phyloP scores from a whole-genome alignment of 2,113 vertebrate genomes.

The Colistium nudipinnis region DNA sequence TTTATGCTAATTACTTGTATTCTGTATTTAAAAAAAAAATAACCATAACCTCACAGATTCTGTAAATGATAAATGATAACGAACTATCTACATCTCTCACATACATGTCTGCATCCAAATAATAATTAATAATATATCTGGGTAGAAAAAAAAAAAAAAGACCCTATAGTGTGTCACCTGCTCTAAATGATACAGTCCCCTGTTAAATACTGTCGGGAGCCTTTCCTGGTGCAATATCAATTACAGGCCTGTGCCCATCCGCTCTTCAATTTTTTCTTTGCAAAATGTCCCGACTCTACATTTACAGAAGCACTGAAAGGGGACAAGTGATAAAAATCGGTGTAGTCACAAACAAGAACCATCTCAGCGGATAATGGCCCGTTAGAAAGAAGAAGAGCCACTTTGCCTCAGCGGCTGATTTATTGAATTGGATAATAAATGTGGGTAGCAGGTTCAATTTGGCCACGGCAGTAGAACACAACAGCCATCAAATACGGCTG shows the following conservation, averaged over 20 bases:
- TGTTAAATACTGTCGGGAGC: background rate
- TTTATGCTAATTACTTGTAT: no score
- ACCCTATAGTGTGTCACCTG: no score
- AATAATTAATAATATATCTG: no score
- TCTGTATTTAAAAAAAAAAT: no score
- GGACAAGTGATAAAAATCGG: background rate
- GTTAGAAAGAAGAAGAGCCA: slow-evolving; percentile 2
- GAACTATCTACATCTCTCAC: no score
- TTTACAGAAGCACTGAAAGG: background rate
- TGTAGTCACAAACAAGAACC: background rate
- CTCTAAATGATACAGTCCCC: no score
- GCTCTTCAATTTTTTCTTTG: background rate
- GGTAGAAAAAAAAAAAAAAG: no score
- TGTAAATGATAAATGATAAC: no score
- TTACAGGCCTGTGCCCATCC: background rate
- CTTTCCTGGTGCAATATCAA: background rate
- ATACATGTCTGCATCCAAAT: no score
- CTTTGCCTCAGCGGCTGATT: slow-evolving; percentile 8
- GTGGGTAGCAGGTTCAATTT: slow-evolving; percentile 8
- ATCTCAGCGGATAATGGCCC: background rate
- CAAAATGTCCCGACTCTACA: no score
- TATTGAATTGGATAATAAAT: slow-evolving; percentile 11
- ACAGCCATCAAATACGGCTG: background rate
- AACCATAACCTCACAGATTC: no score
- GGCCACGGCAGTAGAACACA: background rate